Evolutionary conservation across 2,888 invertebrate species (phyloP).

Genomic region (Carabus problematicus): DNA sequence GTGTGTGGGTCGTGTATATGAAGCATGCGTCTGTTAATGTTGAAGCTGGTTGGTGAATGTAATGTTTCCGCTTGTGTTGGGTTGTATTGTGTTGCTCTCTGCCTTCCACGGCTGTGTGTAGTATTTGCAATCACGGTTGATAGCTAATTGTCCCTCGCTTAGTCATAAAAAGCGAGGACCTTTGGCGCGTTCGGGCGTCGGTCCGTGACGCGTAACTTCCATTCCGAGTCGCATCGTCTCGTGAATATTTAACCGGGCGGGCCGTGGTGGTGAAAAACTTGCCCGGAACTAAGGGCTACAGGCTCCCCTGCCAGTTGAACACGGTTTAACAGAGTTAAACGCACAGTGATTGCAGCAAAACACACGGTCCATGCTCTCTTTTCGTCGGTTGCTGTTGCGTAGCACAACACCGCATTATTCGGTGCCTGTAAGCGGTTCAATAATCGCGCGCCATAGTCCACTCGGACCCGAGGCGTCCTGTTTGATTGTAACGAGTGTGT

Average conservation of each 20-base stretch:
- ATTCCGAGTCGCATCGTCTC: slow-evolving; percentile 18
- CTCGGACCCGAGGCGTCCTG: too few relatives aligned
- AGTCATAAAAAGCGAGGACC: slow-evolving; percentile 35
- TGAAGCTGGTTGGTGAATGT: slow-evolving; percentile 4
- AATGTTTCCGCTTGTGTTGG: slow-evolving; percentile 4
- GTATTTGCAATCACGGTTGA: slow-evolving; percentile 48
- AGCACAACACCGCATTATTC: too few relatives aligned
- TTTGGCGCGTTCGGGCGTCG: slow-evolving; percentile 30
- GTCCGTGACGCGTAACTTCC: slow-evolving; percentile 10
- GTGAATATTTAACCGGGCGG: slow-evolving; percentile 38
- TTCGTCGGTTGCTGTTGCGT: background rate
- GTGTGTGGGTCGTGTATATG: background rate
- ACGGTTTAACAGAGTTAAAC: slow-evolving; percentile 35
- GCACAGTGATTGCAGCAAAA: slow-evolving; percentile 40
- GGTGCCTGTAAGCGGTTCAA: too few relatives aligned
- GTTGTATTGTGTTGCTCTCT: background rate
- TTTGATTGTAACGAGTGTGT: too few relatives aligned
- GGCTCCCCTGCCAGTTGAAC: slow-evolving; percentile 11
- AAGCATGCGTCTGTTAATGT: too few relatives aligned
- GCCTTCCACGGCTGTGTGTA: slow-evolving; percentile 34
- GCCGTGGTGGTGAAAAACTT: background rate
- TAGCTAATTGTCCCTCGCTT: slow-evolving; percentile 47
- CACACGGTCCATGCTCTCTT: background rate
- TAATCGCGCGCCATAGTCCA: too few relatives aligned
- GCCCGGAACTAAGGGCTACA: background rate